Evolutionary conservation across 2,113 vertebrate genomes (phyloP).

Genomic region (Festucalex cinctus): DNA sequence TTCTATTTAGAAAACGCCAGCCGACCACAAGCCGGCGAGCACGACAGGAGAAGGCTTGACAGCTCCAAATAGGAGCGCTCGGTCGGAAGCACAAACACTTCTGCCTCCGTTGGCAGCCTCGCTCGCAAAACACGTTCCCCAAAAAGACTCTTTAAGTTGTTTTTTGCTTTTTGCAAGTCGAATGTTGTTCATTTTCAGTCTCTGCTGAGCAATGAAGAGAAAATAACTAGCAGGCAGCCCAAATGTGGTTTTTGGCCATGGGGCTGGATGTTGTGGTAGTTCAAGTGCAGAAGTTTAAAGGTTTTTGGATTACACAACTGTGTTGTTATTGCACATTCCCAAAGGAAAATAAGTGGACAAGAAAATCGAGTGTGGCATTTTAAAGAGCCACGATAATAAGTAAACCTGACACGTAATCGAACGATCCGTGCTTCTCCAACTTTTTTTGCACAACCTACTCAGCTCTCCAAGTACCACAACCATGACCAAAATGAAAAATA

Average conservation of each 20-base stretch:
- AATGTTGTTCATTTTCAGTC: conserved; percentile 28
- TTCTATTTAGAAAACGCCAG: conserved; percentile 67
- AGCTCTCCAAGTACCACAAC: not conserved
- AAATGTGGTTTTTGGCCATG: conserved; percentile 24
- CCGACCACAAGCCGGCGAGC: conserved; percentile 55
- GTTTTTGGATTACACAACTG: conserved; percentile 14
- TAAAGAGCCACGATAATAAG: not conserved
- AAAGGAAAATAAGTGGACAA: conserved; percentile 24
- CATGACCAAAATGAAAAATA: too few relatives aligned
- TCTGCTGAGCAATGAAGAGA: conserved; percentile 13
- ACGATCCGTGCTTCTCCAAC: not conserved
- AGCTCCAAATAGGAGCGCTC: conserved; percentile 60
- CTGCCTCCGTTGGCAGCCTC: conserved; percentile 22
- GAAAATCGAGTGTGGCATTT: conserved; percentile 28
- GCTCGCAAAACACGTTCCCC: conserved; percentile 34
- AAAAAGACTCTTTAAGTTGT: conserved; percentile 34
- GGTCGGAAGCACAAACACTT: conserved; percentile 19
- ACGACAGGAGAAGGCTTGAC: conserved; percentile 60
- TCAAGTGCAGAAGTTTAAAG: conserved; percentile 21
- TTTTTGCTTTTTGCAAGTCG: conserved; percentile 18
- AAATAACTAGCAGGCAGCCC: conserved; percentile 20
- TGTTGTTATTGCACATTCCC: conserved; percentile 45
- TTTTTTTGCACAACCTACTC: not conserved
- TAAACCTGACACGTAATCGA: not conserved
- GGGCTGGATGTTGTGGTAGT: conserved; percentile 15